Conservation (phyloP, 2,797 vertebrate genomes). For the Sarcoramphus papa region DNA sequence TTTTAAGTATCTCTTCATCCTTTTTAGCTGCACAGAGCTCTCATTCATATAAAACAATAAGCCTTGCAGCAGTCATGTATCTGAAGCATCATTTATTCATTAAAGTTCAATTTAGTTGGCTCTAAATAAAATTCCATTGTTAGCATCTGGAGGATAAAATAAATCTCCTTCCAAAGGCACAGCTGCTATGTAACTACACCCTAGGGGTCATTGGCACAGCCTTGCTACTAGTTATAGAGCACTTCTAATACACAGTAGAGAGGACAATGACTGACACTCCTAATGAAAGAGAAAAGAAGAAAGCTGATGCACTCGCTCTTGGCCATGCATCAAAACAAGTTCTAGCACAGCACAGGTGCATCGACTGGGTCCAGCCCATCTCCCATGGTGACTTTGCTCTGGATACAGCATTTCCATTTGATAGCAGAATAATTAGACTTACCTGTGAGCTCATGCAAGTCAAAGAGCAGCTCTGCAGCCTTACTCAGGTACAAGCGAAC, state of each 20-base stretch:
- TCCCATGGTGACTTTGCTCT: not conserved
- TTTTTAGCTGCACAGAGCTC: not conserved
- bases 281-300: not conserved
- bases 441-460: conserved; percentile 53
- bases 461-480: conserved; percentile 75
- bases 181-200: not conserved
- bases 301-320: rapidly evolving
- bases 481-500: conserved; percentile 82
- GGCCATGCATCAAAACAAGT: not conserved
- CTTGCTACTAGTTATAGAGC: not conserved
- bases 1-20: not conserved
- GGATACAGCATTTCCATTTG: not conserved
- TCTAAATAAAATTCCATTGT: not conserved
- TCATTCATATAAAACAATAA: not conserved
- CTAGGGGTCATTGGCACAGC: not conserved
- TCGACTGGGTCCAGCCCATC: not conserved
- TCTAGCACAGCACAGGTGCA: not conserved
- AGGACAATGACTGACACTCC: not conserved
- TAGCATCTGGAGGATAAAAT: not conserved
- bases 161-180: not conserved
- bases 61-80: not conserved
- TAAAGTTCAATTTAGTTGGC: not conserved
- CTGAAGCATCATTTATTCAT: not conserved
- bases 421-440: not conserved
- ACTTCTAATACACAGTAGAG: not conserved